Evolutionary conservation across 2,113 vertebrate genomes (phyloP).

Genomic region (Diadophis punctatus): DNA sequence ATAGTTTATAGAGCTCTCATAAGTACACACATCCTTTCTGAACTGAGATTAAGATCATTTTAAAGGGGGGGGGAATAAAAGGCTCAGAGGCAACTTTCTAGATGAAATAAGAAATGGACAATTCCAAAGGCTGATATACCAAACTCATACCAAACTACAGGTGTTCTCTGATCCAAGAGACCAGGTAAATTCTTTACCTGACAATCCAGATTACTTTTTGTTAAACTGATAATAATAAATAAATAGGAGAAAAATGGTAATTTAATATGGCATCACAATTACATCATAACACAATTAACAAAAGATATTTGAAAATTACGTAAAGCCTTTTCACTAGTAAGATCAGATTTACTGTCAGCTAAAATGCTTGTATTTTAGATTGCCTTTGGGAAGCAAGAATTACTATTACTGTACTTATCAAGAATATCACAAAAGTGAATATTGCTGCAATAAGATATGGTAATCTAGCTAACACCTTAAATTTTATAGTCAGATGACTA

Average conservation of each 20-base stretch:
- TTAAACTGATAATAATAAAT: constrained; percentile 36
- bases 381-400: constrained; percentile 24
- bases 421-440: constrained; percentile 19
- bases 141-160: constrained; percentile 43
- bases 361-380: constrained; percentile 34
- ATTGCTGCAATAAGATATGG: constrained; percentile 3
- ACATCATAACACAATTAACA: constrained; percentile 8
- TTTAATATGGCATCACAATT: constrained; percentile 32
- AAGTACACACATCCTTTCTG: background rate
- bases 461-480: background rate
- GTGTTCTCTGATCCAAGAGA: constrained; percentile 52
- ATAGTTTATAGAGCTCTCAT: background rate
- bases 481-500: background rate
- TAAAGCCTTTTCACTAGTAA: constrained; percentile 23
- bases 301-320: background rate
- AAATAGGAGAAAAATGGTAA: constrained; percentile 38
- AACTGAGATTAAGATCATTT: constrained; percentile 18
- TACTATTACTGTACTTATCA: constrained; percentile 21
- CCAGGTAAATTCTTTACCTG: constrained; percentile 45
- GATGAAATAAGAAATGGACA: constrained; percentile 20
- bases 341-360: constrained; percentile 43
- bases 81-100: constrained; percentile 7
- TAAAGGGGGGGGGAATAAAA: background rate
- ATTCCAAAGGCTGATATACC: background rate
- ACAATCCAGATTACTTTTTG: constrained; percentile 50